Evolutionary conservation across 2,113 vertebrate genomes (phyloP).

Genomic region (Vidua chalybeata): DNA sequence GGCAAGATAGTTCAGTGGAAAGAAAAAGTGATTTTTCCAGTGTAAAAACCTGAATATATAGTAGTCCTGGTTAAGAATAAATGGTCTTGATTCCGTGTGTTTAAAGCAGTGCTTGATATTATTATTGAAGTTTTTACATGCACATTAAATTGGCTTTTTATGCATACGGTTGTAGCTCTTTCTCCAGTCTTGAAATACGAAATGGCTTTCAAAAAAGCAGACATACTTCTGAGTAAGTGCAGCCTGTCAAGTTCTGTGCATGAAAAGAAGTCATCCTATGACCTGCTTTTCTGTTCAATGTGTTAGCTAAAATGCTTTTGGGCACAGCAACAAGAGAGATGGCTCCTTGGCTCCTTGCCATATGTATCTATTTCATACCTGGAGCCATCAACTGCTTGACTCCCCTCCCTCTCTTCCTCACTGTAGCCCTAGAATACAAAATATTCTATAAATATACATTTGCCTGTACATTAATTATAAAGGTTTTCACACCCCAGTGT

Average conservation of each 20-base stretch:
- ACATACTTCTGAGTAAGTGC: neutral
- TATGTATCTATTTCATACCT: neutral
- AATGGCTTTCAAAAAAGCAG: neutral
- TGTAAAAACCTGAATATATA: neutral
- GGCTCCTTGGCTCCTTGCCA: neutral
- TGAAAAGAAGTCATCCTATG: slow-evolving; percentile 4
- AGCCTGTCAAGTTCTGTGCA: neutral
- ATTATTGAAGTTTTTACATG: neutral
- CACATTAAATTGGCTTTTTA: neutral
- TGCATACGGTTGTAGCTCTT: neutral
- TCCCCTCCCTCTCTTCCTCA: neutral
- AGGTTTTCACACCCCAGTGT: neutral
- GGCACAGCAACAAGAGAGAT: neutral
- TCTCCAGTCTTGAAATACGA: neutral
- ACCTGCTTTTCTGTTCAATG: neutral
- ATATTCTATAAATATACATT: neutral
- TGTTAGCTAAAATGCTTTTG: slow-evolving; percentile 18
- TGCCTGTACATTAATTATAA: neutral
- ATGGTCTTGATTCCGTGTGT: neutral
- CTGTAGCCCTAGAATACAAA: neutral
- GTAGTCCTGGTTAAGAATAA: neutral
- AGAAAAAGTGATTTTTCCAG: neutral
- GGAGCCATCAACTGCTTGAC: neutral
- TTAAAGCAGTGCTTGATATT: neutral
- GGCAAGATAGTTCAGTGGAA: neutral